Base-by-base conservation (phyloP, 1,140 invertebrate genomes). In the Macrobrachium nipponense region DNA sequence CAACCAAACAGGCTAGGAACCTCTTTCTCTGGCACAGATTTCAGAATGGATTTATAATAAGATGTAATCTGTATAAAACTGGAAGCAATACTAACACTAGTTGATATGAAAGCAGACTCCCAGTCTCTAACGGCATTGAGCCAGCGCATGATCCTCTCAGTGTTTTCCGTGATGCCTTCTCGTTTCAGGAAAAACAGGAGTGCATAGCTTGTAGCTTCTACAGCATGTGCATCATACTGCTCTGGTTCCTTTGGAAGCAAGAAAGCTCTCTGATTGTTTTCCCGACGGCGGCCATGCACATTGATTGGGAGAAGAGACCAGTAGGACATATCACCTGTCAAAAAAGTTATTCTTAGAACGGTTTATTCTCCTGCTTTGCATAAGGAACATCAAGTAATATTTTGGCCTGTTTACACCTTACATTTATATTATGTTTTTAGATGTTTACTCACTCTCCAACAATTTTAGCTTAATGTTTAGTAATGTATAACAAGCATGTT, bases 151-250 rank as follows among this genome's bases (percentile, higher is more conserved):
- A 87, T 77, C 23, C 58, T 61, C 18, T 87, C 91, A 15, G 90
- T 84, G 15, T 90, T 84, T 11, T 88, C 70, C 5, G 90, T 90
- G 23, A 92, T 89, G 0, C 92, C 92, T 60, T 92, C 92, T 23
- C 90, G 88, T 6, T 90, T 87, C 14, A 92, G 88, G 64, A 93
- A 92, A 0, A 92, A 91, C 84, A 94, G 89, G 0, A 94, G 90
- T 8, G 93, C 94, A 90, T 94, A 94, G 0, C 93, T 91, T 2
- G 93, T 94, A 0, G 93, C 91, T 89, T 94, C 93, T 0, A 94
- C 91, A 2, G 92, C 92, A 8, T 91, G 76, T 0, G 92, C 90
- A 83, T 93, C 91, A 87, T 90, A 90, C 87, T 89, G 89, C 64
- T 90, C 90, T 86, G 90, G 91, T 23, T 90, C 88, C 76, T 91